Base-by-base conservation (phyloP, 2,113 vertebrate species). In the Pedetes capensis region DNA sequence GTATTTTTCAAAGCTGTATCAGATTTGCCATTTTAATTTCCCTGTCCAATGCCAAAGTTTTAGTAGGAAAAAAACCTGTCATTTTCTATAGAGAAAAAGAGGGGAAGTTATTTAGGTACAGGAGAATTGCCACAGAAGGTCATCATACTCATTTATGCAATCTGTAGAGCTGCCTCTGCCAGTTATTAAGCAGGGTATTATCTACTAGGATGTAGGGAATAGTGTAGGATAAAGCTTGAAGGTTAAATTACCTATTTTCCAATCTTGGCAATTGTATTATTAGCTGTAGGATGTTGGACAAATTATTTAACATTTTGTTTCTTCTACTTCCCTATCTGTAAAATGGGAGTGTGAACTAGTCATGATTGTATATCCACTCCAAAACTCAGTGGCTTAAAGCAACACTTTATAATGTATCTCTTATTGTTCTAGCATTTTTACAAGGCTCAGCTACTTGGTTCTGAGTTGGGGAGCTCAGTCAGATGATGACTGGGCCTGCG, bases 1-100 rank as follows among this genome's bases (percentile, higher is more conserved):
- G 87, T 94, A 91, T 91, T 96, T 97, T 97, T 94, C 82, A 95
- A 93, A 96, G 71, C 85, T 95, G 42, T 84, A 95, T 96, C 83
- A 92, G 88, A 95, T 96, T 95, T 96, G 88, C 96, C 92, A 92
- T 95, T 97, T 95, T 97, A 96, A 96, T 97, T 96, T 96, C 49
- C 59, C 55, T 74, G 18, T 82, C 92, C 64, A 95, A 91, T 10
- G 72, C 47, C 39, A 93, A 1, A 80, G 59, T 94, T 95, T 89
- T 82, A 44, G 44, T 53, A 74, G 66, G 7, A 20, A 57, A 49
- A 42, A 82, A 89, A 69, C n/a, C n/a, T 44, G 20, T 83, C 71
- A 81, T 59, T 75, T 57, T 85, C 22, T 11, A 68, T 69, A 51
- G 42, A 22, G 20, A 32, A 84, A 69, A 57, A 72, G 20, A 66